phyloP scores from a whole-genome alignment of 1,140 invertebrate genomes.

The Pseudomyrmex cubaensis region DNA sequence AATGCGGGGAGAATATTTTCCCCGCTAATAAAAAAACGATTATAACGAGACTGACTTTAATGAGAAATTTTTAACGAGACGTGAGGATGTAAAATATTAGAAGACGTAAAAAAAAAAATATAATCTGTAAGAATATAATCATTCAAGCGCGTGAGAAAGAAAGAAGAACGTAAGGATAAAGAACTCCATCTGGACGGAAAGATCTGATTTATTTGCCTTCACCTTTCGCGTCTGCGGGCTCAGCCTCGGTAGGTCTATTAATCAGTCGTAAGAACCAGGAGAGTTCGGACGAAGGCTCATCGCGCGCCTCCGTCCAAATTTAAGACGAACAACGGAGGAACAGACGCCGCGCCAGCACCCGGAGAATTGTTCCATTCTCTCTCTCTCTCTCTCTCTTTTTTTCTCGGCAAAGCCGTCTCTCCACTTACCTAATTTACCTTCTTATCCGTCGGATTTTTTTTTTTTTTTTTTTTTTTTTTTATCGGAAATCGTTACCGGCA shows the following conservation, averaged over 20 bases:
- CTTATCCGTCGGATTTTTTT: slow-evolving; percentile 33
- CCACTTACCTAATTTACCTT: slow-evolving; percentile 22
- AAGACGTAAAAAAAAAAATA: not conserved
- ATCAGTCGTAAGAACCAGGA: slow-evolving; percentile 35
- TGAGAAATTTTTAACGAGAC: slow-evolving; percentile 9
- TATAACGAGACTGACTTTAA: not conserved
- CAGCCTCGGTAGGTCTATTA: slow-evolving; percentile 19
- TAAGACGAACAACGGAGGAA: slow-evolving; percentile 16
- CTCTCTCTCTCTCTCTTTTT: too few species aligned
- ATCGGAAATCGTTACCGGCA: slow-evolving; percentile 40
- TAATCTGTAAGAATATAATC: not conserved
- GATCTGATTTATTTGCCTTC: slow-evolving; percentile 10
- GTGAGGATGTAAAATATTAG: not conserved
- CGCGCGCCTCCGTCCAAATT: slow-evolving; percentile 26
- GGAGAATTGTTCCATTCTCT: slow-evolving; percentile 36
- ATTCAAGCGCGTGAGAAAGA: too few species aligned
- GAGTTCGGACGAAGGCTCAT: slow-evolving; percentile 34
- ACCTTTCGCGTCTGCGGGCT: slow-evolving; percentile 13
- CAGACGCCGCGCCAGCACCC: not conserved
- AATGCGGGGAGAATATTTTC: too few species aligned
- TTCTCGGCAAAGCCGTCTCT: not conserved
- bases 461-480: slow-evolving; percentile 2
- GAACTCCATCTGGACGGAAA: not conserved
- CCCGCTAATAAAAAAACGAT: too few species aligned
- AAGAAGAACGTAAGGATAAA: slow-evolving; percentile 5